Percentiles rank a stretch among this genome's conserved stretches.
These are phyloP conservation scores for Phoenoteleia sp. DNA, from an alignment of 2,888 invertebrate genomes.

Conservation along the genomic window DNA sequence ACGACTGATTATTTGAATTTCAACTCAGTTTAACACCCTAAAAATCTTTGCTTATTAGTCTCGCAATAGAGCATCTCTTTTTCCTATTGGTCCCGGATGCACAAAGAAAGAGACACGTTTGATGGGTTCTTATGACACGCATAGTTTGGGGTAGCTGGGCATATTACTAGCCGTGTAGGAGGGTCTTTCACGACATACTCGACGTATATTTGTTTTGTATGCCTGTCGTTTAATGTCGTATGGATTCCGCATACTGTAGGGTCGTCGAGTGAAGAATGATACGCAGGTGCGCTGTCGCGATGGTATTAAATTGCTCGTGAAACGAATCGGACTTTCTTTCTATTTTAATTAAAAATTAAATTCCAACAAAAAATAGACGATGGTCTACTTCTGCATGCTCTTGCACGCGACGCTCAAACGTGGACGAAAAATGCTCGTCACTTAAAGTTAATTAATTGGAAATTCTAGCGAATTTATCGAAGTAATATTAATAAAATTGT, in stretches of 20 bases:
- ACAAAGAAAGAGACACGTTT: constrained; percentile 53
- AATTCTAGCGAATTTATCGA: neutral
- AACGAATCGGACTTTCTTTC: constrained; percentile 79
- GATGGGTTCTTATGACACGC: constrained; percentile 67
- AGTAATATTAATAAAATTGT: neutral
- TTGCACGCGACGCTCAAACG: neutral
- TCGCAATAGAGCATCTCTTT: neutral
- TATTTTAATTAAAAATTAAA: constrained; percentile 83
- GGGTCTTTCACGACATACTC: constrained; percentile 60
- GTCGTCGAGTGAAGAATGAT: constrained; percentile 76
- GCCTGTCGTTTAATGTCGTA: constrained; percentile 78
- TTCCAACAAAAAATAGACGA: constrained; percentile 44
- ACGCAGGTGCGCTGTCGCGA: constrained; percentile 82
- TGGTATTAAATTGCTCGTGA: constrained; percentile 78
- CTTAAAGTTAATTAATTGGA: constrained; percentile 19
- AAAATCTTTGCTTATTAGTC: constrained; percentile 27
- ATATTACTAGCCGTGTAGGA: constrained; percentile 65
- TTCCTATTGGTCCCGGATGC: neutral
- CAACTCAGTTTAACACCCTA: neutral
- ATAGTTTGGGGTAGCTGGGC: constrained; percentile 64
- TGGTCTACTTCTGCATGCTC: neutral
- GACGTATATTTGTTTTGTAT: constrained; percentile 83
- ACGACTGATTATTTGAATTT: neutral
- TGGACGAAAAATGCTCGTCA: neutral
- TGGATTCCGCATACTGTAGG: constrained; percentile 78